Evolutionary conservation across 2,113 vertebrate genomes (phyloP).

Genomic region (Recurvirostra avosetta): DNA sequence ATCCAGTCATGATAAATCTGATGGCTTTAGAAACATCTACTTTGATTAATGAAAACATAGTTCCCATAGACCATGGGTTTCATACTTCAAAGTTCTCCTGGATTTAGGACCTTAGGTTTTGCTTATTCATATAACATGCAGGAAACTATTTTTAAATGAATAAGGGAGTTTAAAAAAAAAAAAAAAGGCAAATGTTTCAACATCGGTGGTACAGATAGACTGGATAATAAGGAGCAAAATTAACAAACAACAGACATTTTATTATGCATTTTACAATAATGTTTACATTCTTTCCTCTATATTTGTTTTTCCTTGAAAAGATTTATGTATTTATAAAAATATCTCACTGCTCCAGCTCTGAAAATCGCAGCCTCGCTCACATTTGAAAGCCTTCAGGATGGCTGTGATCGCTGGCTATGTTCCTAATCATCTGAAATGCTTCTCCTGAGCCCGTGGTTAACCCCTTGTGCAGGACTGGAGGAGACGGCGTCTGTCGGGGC

Average conservation of each 20-base stretch:
- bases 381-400: not conserved
- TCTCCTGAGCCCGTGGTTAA: not conserved
- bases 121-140: conserved; percentile 57
- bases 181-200: conserved; percentile 18
- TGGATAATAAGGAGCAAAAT: conserved; percentile 58
- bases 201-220: conserved; percentile 41
- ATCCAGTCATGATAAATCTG: conserved; percentile 74
- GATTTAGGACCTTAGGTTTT: conserved; percentile 50
- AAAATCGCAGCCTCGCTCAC: conserved; percentile 1
- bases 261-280: conserved; percentile 67
- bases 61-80: conserved; percentile 62
- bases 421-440: not conserved
- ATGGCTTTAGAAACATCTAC: conserved; percentile 73
- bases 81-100: conserved; percentile 71
- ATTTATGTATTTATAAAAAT: conserved; percentile 68
- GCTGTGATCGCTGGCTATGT: not conserved
- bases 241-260: conserved; percentile 56
- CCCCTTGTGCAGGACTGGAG: not conserved
- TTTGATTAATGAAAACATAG: conserved; percentile 79
- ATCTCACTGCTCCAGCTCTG: conserved; percentile 36
- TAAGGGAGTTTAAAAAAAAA: not conserved
- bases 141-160: conserved; percentile 63
- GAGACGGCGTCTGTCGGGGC: accelerated
- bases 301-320: conserved; percentile 63
- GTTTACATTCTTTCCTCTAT: conserved; percentile 59